Base-by-base conservation (phyloP, 1,140 invertebrate genomes). In the Drosophila kanapiae region DNA sequence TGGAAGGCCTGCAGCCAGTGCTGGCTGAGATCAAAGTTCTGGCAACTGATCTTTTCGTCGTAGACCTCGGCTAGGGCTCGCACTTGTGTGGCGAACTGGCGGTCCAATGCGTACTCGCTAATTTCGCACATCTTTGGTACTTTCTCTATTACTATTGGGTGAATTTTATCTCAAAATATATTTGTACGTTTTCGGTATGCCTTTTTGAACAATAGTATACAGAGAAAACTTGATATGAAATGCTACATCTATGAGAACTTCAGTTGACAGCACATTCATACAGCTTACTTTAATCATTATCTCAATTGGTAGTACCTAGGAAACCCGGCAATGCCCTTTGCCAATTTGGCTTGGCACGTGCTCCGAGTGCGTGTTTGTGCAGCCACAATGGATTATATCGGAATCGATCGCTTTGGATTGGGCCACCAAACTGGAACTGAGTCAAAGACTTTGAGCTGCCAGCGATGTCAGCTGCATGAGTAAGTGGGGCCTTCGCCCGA, bases 391-490 rank as follows among this genome's bases (percentile, higher is more conserved):
- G 48, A 23, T 23, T 23, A 76, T 49, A 42, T 29, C 14, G 40
- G 67, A 71, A 54, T 23, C 31, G 48, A 48, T 48, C n/a, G 42
- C 33, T 37, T n/a, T 14, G 16, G 31, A 67, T 47, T 42, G 83
- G 76, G 80, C 82, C 72, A 87, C 57, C 68, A 77, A 78, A 29
- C 35, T 49, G 71, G 61, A 65, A 33, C 56, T 29, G 72, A 70
- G 59, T 58, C 60, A 62, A 57, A 62, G 43, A 48, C 75, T 60
- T 78, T 59, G 68, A 37, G 51, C 54, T 37, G 59, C 49, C 53
- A 70, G 47, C 76, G 68, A 88, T 81, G 78, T 67, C 63, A 40
- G 59, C 38, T 85, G 85, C 85, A 90, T 88, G 70, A 75, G 43
- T 76, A 88, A 90, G 63, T 70, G 80, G 65, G 63, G 57, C 85